phyloP scores from a whole-genome alignment of 1,140 invertebrate genomes.

The Zaprionus kolodkinae region DNA sequence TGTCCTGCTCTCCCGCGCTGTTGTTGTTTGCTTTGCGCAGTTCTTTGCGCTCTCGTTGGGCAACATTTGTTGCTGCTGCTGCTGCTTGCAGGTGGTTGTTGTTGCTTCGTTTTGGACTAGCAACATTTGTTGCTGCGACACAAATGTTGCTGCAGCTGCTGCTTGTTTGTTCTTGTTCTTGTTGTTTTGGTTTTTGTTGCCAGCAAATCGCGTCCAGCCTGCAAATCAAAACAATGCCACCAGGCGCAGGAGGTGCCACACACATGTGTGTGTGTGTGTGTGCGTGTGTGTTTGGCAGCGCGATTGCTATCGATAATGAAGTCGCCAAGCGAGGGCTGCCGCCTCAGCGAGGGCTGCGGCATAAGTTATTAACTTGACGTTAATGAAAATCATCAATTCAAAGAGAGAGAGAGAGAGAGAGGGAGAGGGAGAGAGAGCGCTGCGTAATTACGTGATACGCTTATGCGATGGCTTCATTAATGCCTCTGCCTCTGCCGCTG shows the following conservation, averaged over 20 bases:
- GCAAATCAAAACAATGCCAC: conserved; percentile 46
- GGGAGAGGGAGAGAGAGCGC: conserved; percentile 21
- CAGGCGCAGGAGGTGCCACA: conserved; percentile 7
- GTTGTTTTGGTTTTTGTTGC: conserved; percentile 28
- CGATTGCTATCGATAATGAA: conserved; percentile 67
- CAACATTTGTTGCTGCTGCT: conserved; percentile 33
- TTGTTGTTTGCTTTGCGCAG: conserved; percentile 51
- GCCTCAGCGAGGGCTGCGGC: conserved; percentile 5
- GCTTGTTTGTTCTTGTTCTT: conserved; percentile 15
- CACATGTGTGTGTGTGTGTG: conserved; percentile 1
- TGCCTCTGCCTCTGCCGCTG: neutral
- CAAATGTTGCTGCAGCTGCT: conserved; percentile 33
- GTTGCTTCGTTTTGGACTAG: neutral
- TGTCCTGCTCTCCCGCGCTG: neutral
- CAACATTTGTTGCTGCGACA: conserved; percentile 42
- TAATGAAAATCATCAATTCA: conserved; percentile 79
- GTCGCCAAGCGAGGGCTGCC: conserved; percentile 20
- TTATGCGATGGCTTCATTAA: conserved; percentile 43
- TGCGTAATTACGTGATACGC: conserved; percentile 60
- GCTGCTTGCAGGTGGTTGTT: conserved; percentile 31
- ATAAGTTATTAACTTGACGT: conserved; percentile 78
- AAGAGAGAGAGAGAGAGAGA: neutral
- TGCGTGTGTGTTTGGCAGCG: conserved; percentile 30
- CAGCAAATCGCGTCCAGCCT: conserved; percentile 30
- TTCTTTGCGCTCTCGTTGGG: conserved; percentile 26